phyloP scores from a whole-genome alignment of 1,140 invertebrate genomes.

The Lethocerus indicus region DNA sequence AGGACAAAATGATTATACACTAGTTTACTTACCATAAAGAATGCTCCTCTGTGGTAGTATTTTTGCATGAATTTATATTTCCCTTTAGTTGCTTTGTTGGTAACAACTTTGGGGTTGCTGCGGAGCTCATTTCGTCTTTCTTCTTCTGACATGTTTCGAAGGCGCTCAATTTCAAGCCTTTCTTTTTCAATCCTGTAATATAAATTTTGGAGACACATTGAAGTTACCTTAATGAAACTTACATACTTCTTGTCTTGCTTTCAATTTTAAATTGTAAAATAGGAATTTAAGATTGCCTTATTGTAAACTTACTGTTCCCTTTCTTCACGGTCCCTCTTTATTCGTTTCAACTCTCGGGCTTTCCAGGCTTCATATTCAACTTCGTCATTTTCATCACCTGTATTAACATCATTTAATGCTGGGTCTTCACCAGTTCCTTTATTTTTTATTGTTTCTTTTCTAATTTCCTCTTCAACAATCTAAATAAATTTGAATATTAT shows the following conservation, averaged over 20 bases:
- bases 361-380: slow-evolving; percentile 98
- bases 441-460: slow-evolving; percentile 43
- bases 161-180: slow-evolving; percentile 72
- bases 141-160: slow-evolving; percentile 93
- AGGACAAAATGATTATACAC: too few species aligned
- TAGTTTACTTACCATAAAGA: slow-evolving; percentile 63
- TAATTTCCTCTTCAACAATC: slow-evolving; percentile 78
- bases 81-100: slow-evolving; percentile 91
- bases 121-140: slow-evolving; percentile 76
- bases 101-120: slow-evolving; percentile 83
- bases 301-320: slow-evolving; percentile 60
- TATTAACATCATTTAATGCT: slow-evolving; percentile 74
- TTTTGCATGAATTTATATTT: slow-evolving; percentile 99
- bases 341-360: slow-evolving; percentile 82
- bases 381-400: slow-evolving; percentile 97
- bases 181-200: slow-evolving; percentile 57
- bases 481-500: too few species aligned
- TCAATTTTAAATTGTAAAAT: too few species aligned
- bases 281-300: too few species aligned
- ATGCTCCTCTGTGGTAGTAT: slow-evolving; percentile 97
- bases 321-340: slow-evolving; percentile 92
- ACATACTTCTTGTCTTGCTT: too few species aligned
- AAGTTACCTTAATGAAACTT: not conserved
- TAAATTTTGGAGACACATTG: not conserved
- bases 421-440: slow-evolving; percentile 40